phyloP scores from a whole-genome alignment of 2,113 vertebrate species.

The Rutilus rutilus region DNA sequence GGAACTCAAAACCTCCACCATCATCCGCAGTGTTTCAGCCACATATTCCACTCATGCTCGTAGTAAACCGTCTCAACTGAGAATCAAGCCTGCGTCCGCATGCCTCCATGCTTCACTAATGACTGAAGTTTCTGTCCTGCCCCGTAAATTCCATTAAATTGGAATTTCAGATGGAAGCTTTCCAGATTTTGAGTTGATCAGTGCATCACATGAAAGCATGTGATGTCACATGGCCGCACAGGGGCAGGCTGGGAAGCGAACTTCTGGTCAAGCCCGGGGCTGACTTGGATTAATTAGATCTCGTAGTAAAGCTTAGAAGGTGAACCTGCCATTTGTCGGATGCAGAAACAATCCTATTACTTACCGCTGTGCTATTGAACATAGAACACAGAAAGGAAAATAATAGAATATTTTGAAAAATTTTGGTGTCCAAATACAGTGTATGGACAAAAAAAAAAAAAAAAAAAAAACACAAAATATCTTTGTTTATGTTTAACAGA shows the following conservation, averaged over 20 bases:
- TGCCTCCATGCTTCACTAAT: conserved; percentile 65
- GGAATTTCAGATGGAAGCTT: conserved; percentile 77
- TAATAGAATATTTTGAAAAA: no score
- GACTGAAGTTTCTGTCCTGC: conserved; percentile 71
- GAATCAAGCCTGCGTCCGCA: conserved; percentile 58
- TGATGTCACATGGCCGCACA: conserved; percentile 76
- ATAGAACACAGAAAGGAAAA: no score
- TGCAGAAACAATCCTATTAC: neutral
- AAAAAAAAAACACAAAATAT: no score
- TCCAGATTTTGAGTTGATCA: conserved; percentile 75
- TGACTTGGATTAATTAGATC: conserved; percentile 41
- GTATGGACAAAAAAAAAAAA: no score
- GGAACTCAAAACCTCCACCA: neutral
- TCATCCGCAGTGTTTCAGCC: neutral
- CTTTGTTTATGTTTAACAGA: no score
- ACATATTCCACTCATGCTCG: conserved; percentile 57
- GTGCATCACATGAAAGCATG: conserved; percentile 83
- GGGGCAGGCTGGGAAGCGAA: conserved; percentile 58
- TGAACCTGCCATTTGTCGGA: neutral
- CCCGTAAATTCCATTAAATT: conserved; percentile 77
- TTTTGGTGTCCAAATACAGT: no score
- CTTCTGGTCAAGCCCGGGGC: conserved; percentile 53
- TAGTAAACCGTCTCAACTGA: conserved; percentile 47
- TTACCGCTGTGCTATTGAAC: neutral
- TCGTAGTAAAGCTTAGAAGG: conserved; percentile 15